Evolutionary conservation across 2,797 vertebrate genomes (phyloP).

Genomic region (Triplophysa yarkandensis): DNA sequence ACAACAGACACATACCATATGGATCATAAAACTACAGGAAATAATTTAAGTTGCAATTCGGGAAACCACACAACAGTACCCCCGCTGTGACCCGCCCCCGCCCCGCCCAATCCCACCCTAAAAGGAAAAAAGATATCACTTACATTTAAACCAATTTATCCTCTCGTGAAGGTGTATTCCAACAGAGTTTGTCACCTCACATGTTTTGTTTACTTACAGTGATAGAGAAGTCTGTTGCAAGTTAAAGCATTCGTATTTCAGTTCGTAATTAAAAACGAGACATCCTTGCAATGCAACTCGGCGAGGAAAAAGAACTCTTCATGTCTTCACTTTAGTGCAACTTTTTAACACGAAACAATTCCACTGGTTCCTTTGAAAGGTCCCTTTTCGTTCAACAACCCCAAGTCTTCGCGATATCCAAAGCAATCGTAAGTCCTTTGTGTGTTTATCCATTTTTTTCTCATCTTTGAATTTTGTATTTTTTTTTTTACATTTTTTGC

Average conservation of each 20-base stretch:
- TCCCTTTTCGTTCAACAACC: constrained; percentile 70
- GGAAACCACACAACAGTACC: constrained; percentile 72
- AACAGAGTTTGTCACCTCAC: constrained; percentile 72
- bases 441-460: constrained; percentile 67
- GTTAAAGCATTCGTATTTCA: constrained; percentile 81
- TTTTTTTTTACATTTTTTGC: constrained; percentile 53
- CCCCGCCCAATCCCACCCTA: constrained; percentile 45
- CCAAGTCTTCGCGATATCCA: constrained; percentile 74
- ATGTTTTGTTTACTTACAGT: constrained; percentile 81
- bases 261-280: constrained; percentile 63
- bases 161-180: constrained; percentile 81
- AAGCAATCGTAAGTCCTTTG: constrained; percentile 67
- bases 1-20: constrained; percentile 75
- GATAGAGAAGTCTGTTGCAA: constrained; percentile 82
- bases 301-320: constrained; percentile 73
- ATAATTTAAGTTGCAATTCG: constrained; percentile 78
- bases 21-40: constrained; percentile 82
- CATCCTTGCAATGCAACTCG: constrained; percentile 75
- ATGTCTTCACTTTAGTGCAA: constrained; percentile 84
- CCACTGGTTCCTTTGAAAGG: constrained; percentile 79
- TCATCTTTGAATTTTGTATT: constrained; percentile 49
- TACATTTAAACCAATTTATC: constrained; percentile 85
- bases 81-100: constrained; percentile 54
- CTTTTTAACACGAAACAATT: constrained; percentile 80
- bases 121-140: constrained; percentile 80